These are phyloP conservation scores for Noturus placidus DNA, from an alignment of 2,113 vertebrate species.

Conservation along the genomic window DNA sequence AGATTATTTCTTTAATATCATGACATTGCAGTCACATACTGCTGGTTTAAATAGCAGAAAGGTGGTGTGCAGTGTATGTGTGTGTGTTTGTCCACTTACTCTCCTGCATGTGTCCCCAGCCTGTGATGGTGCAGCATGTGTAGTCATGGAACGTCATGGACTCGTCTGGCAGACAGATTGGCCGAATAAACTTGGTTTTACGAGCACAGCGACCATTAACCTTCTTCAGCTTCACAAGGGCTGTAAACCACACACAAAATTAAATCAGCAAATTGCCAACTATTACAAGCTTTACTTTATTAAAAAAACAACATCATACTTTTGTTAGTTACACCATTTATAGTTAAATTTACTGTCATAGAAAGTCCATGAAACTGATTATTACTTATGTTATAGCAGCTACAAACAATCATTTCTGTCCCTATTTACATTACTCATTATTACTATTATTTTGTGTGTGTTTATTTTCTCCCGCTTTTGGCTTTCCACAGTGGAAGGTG, in stretches of 20 bases:
- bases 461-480: too few species aligned
- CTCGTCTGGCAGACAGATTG: slow-evolving; percentile 85
- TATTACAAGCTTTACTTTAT: neutral
- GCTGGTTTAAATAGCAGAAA: neutral
- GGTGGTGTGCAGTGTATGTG: neutral
- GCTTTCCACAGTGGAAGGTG: too few species aligned
- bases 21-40: neutral
- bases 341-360: neutral
- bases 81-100: slow-evolving; percentile 72
- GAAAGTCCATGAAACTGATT: neutral
- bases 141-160: slow-evolving; percentile 69
- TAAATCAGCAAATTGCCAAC: neutral
- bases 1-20: neutral
- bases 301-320: neutral
- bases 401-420: neutral
- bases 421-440: too few species aligned
- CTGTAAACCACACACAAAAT: slow-evolving; percentile 63
- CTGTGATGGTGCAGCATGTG: slow-evolving; percentile 84
- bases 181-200: slow-evolving; percentile 83
- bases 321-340: neutral
- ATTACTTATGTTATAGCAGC: neutral
- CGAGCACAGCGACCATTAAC: slow-evolving; percentile 77
- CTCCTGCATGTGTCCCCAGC: slow-evolving; percentile 87
- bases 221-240: slow-evolving; percentile 88
- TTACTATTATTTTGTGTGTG: too few species aligned